Evolutionary conservation across 2,113 vertebrate species (phyloP), one percentile per base, ranked within the genome.

Genomic region (Eretmochelys imbricata): DNA sequence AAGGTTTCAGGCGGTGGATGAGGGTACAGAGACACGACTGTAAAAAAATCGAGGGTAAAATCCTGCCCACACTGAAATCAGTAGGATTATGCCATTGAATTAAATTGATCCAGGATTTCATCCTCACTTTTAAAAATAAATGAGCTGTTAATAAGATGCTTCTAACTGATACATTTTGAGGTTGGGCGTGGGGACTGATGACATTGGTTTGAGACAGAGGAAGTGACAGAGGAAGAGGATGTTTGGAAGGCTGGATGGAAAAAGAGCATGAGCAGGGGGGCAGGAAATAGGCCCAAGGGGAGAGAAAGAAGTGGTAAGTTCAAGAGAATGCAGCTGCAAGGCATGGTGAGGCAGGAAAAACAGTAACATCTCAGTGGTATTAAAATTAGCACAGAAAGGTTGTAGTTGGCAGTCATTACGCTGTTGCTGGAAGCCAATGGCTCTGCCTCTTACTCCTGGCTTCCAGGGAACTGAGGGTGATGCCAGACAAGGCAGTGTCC

Each of bases 91-190:
- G 53, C 35, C 80, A 20, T 27, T 91, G 57, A 75, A 38, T 85
- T 48, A 85, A 93, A 88, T 1, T 4, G 13, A 19, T 48, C 62
- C 46, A 80, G 86, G 31, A 69, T 16, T 84, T 69, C 8, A n/a
- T 4, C 46, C 51, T 87, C 0, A 29, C 81, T 95, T 91, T 81
- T 6, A 79, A 83, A 94, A 95, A 81, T 6, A 4, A 76, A 3
- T 5, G 4, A 82, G 62, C 54, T 0, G 0, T 57, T 54, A 84
- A 27, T 49, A 88, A 93, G n/a, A 83, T 49, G 42, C 5, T 75
- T 91, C 17, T 31, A 94, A 86, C 91, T 55, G 29, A 82, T 85
- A 57, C 55, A 57, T 57, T 57, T 3, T 38, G 2, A 7, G 85
- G 19, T 5, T 85, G 13, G 3, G 3, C 90, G 53, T 14, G 11